A percentile compares a stretch with the other conserved stretches of the same genome.
phyloP scores from a whole-genome alignment of 2,113 vertebrate genomes.

The Peromyscus californicus region DNA sequence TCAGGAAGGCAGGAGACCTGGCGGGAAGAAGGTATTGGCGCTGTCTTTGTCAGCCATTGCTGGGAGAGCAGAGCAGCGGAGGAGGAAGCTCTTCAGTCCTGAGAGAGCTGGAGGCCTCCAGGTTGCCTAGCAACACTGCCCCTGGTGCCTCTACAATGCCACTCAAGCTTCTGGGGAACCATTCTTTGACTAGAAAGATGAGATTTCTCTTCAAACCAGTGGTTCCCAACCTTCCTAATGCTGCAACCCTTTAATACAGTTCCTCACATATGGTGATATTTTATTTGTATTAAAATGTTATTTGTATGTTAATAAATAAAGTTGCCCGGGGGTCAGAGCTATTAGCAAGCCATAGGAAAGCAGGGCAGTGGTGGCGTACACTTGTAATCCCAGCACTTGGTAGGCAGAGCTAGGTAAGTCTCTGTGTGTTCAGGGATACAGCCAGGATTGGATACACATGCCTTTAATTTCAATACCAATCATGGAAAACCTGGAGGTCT shows the following conservation, averaged over 20 bases:
- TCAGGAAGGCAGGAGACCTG: background rate
- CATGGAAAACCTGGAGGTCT: too few species aligned
- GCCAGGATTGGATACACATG: too few species aligned
- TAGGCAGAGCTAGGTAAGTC: too few species aligned
- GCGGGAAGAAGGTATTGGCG: background rate
- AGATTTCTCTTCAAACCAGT: background rate
- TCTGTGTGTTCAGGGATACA: too few species aligned
- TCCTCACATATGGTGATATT: too few species aligned
- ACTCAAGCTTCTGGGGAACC: background rate
- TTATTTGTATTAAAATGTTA: too few species aligned
- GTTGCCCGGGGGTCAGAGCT: too few species aligned
- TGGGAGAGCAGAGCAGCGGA: background rate
- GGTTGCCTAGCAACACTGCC: conserved; percentile 70
- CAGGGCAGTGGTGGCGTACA: too few species aligned
- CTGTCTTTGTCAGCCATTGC: background rate
- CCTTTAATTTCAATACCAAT: too few species aligned
- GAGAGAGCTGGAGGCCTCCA: background rate
- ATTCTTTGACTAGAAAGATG: background rate
- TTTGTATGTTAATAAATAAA: too few species aligned
- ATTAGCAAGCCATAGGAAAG: too few species aligned
- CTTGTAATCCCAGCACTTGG: too few species aligned
- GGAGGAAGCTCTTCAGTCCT: background rate
- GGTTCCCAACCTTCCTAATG: background rate
- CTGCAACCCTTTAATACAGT: background rate
- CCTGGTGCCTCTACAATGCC: background rate